Conservation (phyloP, 2,113 vertebrate species). For the Tangachromis dhanisi region DNA sequence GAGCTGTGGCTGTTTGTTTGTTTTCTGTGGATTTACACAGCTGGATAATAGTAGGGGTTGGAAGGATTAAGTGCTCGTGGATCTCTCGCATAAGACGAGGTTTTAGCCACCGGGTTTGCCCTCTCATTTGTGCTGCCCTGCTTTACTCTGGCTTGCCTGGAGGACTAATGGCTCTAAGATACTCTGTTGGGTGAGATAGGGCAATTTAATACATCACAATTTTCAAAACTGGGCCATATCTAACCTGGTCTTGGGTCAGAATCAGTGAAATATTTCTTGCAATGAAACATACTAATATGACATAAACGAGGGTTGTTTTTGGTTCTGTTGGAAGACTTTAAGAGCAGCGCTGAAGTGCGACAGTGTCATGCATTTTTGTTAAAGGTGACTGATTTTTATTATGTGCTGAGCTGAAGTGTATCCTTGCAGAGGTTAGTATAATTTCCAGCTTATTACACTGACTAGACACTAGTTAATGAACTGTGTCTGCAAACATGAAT, state of each 20-base stretch:
- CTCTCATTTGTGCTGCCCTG: background rate
- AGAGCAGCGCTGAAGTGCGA: background rate
- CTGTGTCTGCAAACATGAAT: background rate
- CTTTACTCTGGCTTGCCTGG: background rate
- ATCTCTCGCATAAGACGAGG: background rate
- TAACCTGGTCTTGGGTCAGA: background rate
- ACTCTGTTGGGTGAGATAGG: background rate
- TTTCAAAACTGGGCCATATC: background rate
- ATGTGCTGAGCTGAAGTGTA: background rate
- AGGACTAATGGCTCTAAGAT: background rate
- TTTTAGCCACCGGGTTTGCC: background rate
- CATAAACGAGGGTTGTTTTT: background rate
- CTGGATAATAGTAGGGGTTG: constrained; percentile 13
- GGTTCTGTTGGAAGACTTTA: background rate
- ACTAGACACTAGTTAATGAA: background rate
- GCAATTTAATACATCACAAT: background rate
- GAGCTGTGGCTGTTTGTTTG: constrained; percentile 10
- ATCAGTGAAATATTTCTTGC: background rate
- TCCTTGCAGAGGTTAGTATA: background rate
- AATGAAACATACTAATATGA: background rate
- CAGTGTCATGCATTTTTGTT: background rate
- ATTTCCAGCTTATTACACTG: background rate
- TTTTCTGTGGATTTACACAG: constrained; percentile 48
- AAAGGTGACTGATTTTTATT: background rate
- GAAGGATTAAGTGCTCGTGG: constrained; percentile 28